These are phyloP conservation scores for Megalopta genalis DNA, from an alignment of 1,140 invertebrate genomes.

Conservation along the genomic window DNA sequence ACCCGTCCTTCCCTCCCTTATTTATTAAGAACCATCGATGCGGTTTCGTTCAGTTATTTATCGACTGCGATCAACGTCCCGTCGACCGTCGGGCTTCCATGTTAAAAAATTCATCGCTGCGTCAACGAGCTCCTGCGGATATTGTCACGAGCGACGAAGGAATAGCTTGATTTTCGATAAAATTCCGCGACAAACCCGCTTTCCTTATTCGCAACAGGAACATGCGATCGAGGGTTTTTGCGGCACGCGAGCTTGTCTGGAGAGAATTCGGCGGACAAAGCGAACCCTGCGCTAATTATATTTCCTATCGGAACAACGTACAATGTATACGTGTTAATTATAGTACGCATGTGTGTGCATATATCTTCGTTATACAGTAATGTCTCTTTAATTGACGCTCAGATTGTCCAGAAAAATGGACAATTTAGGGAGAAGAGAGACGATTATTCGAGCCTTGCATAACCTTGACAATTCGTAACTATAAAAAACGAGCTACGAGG, in stretches of 20 bases:
- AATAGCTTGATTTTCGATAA: not conserved
- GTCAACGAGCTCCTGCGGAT: slow-evolving; percentile 26
- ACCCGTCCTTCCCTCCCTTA: slow-evolving; percentile 5
- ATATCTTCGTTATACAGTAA: too few relatives aligned
- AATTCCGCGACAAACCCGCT: not conserved
- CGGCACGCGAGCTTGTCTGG: not conserved
- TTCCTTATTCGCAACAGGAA: not conserved
- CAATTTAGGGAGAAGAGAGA: too few relatives aligned
- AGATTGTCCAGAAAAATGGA: too few relatives aligned
- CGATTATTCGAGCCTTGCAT: too few relatives aligned
- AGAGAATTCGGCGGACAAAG: too few relatives aligned
- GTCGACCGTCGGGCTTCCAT: not conserved
- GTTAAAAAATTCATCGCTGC: slow-evolving; percentile 29
- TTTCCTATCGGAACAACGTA: too few relatives aligned
- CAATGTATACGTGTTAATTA: too few relatives aligned
- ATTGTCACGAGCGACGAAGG: not conserved
- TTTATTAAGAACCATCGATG: slow-evolving; percentile 37
- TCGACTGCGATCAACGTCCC: slow-evolving; percentile 39
- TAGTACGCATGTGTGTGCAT: too few relatives aligned
- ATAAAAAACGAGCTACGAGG: too few relatives aligned
- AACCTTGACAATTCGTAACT: too few relatives aligned
- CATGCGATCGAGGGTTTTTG: not conserved
- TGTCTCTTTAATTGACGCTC: too few relatives aligned
- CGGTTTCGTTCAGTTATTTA: slow-evolving; percentile 25
- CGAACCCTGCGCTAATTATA: too few relatives aligned